Percentiles rank a stretch among this genome's conserved stretches.
Evolutionary conservation across 2,888 invertebrate species (phyloP).

Genomic region (Meiosimyza decipiens): DNA sequence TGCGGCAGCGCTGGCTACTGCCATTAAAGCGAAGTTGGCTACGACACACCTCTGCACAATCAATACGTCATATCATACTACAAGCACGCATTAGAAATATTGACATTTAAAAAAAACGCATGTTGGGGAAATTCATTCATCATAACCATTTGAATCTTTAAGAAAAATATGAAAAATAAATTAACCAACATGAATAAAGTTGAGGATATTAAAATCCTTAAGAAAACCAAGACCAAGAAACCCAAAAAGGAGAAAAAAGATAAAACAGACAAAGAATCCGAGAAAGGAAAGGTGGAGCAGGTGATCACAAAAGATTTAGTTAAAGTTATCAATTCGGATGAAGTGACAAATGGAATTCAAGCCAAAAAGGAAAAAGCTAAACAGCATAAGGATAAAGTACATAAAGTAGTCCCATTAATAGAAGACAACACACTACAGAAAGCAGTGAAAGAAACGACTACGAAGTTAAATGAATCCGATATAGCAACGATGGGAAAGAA

Average conservation of each 20-base stretch:
- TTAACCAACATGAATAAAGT: conserved; percentile 35
- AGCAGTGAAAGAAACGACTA: not conserved
- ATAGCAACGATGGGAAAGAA: conserved; percentile 54
- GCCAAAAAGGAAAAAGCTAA: conserved; percentile 14
- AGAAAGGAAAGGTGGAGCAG: not conserved
- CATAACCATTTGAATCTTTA: conserved; percentile 25
- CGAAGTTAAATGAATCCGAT: conserved; percentile 40
- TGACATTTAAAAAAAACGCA: not conserved
- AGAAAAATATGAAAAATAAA: conserved; percentile 39
- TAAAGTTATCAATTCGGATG: conserved; percentile 3
- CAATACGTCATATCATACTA: no score
- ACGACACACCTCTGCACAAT: no score
- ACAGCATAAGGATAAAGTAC: not conserved
- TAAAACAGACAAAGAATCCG: not conserved
- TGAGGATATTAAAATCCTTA: conserved; percentile 43
- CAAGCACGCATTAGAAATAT: no score
- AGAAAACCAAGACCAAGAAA: conserved; percentile 39
- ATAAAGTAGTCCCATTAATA: not conserved
- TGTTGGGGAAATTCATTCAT: conserved; percentile 4
- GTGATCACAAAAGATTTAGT: not conserved
- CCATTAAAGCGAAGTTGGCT: no score
- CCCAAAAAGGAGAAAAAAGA: conserved; percentile 7
- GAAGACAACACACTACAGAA: not conserved
- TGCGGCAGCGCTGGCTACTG: no score
- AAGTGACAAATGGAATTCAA: not conserved